Evolutionary conservation across 2,888 invertebrate species (phyloP), one percentile per base, ranked within the genome.

Genomic region (Parelbella ahira): DNA sequence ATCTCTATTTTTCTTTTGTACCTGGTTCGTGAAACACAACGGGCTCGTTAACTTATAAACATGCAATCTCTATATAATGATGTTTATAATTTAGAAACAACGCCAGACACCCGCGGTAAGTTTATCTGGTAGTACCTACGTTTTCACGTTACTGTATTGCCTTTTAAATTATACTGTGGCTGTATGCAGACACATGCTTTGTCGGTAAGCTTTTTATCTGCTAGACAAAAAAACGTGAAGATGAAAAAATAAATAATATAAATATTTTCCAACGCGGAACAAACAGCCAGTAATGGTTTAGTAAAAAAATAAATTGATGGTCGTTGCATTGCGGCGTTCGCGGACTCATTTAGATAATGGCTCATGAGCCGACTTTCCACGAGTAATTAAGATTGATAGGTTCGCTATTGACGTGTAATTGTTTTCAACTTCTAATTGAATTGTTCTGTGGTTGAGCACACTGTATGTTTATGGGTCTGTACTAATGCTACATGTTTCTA

Each of bases 311-410:
- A 58, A 58, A 58, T 58, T 56, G 54, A 49, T 53, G 51, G 42
- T 47, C 44, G 43, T 43, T 37, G 42, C 44, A 39, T 32, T 45
- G 43, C 47, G 45, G 39, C 45, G 47, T 59, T 60, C 60, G 65
- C 63, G 48, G 58, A 67, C 68, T 70, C 68, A 77, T 77, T 75
- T 68, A 61, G 69, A 64, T 77, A 79, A 77, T 78, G 68, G 71
- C 49, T 52, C 51, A 59, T 61, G 63, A 67, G 68, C 63, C 58
- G 72, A 72, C 63, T 68, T 71, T 52, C 63, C 60, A 46, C 63
- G 53, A 64, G 65, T 75, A 75, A 77, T 77, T 70, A 68, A 68
- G 71, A 77, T 74, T 74, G 65, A 75, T 75, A 61, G 62, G 55
- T 55, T 60, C 53, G 53, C 54, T 58, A 64, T 63, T 63, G 63